Evolutionary conservation across 2,797 vertebrate species (phyloP).

Genomic region (Diceros bicornis): DNA sequence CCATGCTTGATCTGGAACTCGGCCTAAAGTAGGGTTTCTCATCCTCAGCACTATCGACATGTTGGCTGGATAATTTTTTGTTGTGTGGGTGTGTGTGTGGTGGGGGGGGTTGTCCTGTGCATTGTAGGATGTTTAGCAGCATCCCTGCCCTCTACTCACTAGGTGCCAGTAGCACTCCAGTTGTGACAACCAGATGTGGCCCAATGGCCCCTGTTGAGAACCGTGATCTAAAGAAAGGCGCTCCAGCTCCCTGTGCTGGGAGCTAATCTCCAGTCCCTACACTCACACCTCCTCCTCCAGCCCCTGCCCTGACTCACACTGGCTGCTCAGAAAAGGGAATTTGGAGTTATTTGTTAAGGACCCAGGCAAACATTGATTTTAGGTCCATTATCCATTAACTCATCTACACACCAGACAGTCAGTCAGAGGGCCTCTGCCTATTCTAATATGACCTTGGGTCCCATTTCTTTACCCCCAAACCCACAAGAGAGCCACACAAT

Average conservation of each 20-base stretch:
- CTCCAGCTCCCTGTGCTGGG: neutral
- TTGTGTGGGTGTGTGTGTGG: too few species aligned
- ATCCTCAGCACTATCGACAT: neutral
- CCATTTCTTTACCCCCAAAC: neutral
- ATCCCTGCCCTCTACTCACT: neutral
- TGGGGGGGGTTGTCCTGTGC: neutral
- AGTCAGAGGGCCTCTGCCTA: neutral
- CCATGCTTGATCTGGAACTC: neutral
- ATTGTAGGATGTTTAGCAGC: neutral
- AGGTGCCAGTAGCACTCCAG: neutral
- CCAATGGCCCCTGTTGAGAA: neutral
- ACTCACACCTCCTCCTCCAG: neutral
- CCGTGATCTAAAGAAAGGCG: neutral
- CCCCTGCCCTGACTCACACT: neutral
- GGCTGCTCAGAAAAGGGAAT: neutral
- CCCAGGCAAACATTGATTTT: neutral
- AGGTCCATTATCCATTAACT: neutral
- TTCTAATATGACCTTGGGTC: neutral
- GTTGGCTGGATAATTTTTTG: neutral
- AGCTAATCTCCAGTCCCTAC: neutral
- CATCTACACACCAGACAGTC: neutral
- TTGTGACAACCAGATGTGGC: neutral
- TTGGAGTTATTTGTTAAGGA: neutral
- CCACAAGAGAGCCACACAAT: rapidly evolving
- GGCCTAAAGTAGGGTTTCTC: neutral